Evolutionary conservation across 35 echinoderm and acorn worm species (phyloP), one percentile per base, ranked within the genome.

Genomic region (Anneissia japonica): DNA sequence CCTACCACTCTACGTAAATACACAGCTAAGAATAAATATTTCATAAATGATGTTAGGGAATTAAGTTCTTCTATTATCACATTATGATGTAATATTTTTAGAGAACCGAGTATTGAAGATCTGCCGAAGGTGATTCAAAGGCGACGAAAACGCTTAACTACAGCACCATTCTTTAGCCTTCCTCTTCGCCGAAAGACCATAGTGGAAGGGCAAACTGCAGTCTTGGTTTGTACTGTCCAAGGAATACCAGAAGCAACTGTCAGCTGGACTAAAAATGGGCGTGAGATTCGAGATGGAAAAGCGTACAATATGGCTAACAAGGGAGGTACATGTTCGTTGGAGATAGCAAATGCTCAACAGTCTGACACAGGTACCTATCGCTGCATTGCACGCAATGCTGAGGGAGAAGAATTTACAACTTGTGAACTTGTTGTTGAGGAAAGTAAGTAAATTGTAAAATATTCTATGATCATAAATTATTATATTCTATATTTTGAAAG

Each of bases 391-490:
- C 86, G 45, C 38, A 99, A 91, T 31, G 35, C 55, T 37, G 92
- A 99, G 33, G 96, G 96, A 32, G 89, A 99, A 46, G 89, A 86
- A 35, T 89, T 79, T 1, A 88, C 92, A 0, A 77, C 86, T 21
- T 93, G 92, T 78, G 96, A 99, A 64, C 87, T 99, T 35, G 89
- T 99, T 33, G 89, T 99, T 38, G 92, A 94, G 30, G 89, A 99
- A 33, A 92, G 96, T 99, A 82, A 91, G 95, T 93, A 4, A 35
- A 30, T 32, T 9, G n/a, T n/a, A n/a, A n/a, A n/a, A n/a, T n/a
- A n/a, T n/a, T n/a, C n/a, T n/a, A n/a, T n/a, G n/a, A n/a, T n/a
- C n/a, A n/a, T n/a, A n/a, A n/a, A n/a, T n/a, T n/a, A n/a, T n/a
- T n/a, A n/a, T n/a, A n/a, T n/a, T n/a, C n/a, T n/a, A n/a, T n/a